Conservation (phyloP, 1,140 invertebrate genomes). For the Heterodera schachtii region DNA sequence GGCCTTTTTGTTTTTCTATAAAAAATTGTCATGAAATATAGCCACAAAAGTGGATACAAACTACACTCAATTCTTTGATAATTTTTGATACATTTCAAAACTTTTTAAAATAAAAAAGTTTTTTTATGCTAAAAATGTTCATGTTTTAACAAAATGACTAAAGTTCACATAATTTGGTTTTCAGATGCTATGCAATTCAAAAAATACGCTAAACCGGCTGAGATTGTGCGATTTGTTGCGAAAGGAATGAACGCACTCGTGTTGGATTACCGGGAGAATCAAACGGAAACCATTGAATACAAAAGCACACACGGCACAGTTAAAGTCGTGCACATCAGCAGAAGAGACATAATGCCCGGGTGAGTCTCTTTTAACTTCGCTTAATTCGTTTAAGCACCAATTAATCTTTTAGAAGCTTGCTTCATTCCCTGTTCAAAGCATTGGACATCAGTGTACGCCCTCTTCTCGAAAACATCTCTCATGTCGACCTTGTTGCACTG, state of each 20-base stretch:
- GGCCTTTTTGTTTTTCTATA: too few species aligned
- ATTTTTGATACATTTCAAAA: too few species aligned
- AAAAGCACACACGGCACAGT: constrained; percentile 8
- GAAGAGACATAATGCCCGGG: constrained; percentile 7
- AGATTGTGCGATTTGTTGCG: constrained; percentile 1
- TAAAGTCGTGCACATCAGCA: constrained; percentile 15
- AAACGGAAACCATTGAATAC: neutral
- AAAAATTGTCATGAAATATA: too few species aligned
- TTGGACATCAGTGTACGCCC: constrained; percentile 28
- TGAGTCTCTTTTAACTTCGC: neutral
- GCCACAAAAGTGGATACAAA: too few species aligned
- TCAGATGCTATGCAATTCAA: neutral
- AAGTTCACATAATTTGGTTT: neutral
- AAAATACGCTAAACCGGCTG: constrained; percentile 1
- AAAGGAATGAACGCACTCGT: neutral
- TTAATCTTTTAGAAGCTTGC: constrained; percentile 19
- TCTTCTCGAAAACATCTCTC: constrained; percentile 17
- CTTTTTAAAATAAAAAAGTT: too few species aligned
- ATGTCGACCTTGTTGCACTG: constrained; percentile 27
- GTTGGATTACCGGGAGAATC: constrained; percentile 18
- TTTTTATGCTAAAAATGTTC: too few species aligned
- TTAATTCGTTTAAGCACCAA: constrained; percentile 1
- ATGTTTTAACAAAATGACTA: neutral
- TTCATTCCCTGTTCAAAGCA: constrained; percentile 1
- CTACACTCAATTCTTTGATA: too few species aligned